Percentiles rank a stretch among this genome's conserved stretches.
phyloP scores from a whole-genome alignment of 2,113 vertebrate genomes.

The Tamias sibiricus region DNA sequence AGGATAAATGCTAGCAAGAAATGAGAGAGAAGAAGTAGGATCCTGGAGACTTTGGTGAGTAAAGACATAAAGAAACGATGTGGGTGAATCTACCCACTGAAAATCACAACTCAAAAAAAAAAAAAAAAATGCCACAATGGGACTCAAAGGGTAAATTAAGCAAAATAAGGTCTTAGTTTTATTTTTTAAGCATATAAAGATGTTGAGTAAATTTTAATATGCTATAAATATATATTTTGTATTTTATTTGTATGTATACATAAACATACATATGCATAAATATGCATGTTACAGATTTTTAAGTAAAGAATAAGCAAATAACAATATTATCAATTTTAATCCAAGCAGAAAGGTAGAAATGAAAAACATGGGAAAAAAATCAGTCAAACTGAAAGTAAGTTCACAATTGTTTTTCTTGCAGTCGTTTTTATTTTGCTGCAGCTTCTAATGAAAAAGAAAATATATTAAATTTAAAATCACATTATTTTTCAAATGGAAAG shows the following conservation, averaged over 20 bases:
- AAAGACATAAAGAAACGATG: not conserved
- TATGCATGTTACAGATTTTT: not conserved
- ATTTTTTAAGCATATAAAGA: not conserved
- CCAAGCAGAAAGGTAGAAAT: not conserved
- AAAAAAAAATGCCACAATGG: not conserved
- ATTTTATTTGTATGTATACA: no score
- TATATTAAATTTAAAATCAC: not conserved
- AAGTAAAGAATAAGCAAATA: not conserved
- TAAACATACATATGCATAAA: not conserved
- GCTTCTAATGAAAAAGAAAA: slow-evolving; percentile 9
- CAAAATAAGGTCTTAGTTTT: not conserved
- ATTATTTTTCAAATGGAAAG: not conserved
- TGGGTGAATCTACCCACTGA: not conserved
- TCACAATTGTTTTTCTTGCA: not conserved
- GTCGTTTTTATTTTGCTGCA: not conserved
- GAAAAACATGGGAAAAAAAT: not conserved
- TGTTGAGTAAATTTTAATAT: not conserved
- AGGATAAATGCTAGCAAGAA: not conserved
- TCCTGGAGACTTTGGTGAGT: not conserved
- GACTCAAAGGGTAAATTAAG: not conserved
- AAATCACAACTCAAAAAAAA: not conserved
- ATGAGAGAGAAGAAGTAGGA: not conserved
- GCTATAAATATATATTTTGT: not conserved
- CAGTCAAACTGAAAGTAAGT: not conserved
- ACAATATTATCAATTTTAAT: not conserved